Evolutionary conservation across 1,140 invertebrate species (phyloP).

Genomic region (Pseudoatta argentina): DNA sequence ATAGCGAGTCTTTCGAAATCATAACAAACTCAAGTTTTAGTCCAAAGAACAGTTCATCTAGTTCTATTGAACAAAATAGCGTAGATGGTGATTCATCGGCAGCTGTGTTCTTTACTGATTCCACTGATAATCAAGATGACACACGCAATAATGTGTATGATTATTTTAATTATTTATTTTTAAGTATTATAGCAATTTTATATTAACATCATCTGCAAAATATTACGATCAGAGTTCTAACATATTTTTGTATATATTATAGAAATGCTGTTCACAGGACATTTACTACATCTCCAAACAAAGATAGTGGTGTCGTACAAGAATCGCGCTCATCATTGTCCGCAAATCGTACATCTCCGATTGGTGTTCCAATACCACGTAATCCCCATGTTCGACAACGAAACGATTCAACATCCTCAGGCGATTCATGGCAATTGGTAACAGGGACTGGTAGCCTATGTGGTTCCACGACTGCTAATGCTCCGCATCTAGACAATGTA

Average conservation of each 20-base stretch:
- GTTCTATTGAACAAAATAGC: slow-evolving; percentile 87
- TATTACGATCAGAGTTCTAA: neutral
- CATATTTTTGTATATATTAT: slow-evolving; percentile 20
- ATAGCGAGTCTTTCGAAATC: slow-evolving; percentile 84
- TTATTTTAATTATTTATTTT: slow-evolving; percentile 30
- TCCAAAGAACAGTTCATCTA: slow-evolving; percentile 87
- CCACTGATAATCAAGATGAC: slow-evolving; percentile 82
- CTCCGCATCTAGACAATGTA: slow-evolving; percentile 82
- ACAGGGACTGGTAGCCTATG: slow-evolving; percentile 89
- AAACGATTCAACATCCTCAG: slow-evolving; percentile 88
- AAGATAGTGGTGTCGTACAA: slow-evolving; percentile 73
- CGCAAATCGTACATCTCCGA: slow-evolving; percentile 87
- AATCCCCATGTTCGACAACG: slow-evolving; percentile 86
- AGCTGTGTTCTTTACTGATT: slow-evolving; percentile 82
- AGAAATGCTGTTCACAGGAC: slow-evolving; percentile 79
- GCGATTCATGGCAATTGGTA: slow-evolving; percentile 90
- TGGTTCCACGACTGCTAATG: slow-evolving; percentile 86
- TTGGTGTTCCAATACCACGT: slow-evolving; percentile 88
- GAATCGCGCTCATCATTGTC: slow-evolving; percentile 81
- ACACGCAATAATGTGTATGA: slow-evolving; percentile 84
- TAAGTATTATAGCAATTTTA: neutral
- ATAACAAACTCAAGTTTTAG: slow-evolving; percentile 88
- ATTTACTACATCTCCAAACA: slow-evolving; percentile 80
- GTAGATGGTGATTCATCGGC: slow-evolving; percentile 85
- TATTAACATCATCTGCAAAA: neutral